Conservation (phyloP, 2,797 vertebrate species). For the Darevskia nairensis region DNA sequence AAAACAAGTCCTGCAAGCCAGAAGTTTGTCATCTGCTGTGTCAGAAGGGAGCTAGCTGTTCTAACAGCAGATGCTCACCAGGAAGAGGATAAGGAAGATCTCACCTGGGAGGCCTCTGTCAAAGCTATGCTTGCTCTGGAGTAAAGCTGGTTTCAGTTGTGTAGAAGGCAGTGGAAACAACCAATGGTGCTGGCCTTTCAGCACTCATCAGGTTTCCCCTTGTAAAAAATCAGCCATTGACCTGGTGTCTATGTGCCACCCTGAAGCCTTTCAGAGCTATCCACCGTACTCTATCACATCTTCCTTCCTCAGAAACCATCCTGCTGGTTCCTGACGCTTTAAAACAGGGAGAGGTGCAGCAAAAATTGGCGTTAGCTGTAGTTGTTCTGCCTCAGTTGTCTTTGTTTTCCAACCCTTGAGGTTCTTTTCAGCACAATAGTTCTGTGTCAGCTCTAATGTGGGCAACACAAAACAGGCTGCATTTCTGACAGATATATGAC, state of each 20-base stretch:
- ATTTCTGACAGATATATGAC: not conserved
- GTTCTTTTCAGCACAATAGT: not conserved
- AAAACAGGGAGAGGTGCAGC: not conserved
- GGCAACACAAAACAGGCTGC: constrained; percentile 6
- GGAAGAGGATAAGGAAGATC: not conserved
- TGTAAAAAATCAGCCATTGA: not conserved
- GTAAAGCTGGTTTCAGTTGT: not conserved
- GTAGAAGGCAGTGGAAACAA: not conserved
- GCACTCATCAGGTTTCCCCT: not conserved
- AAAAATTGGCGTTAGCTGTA: not conserved
- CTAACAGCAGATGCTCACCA: not conserved
- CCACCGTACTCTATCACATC: too few species aligned
- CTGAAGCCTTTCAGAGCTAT: not conserved
- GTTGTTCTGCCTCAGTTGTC: not conserved
- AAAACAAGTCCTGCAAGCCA: not conserved
- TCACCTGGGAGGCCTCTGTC: not conserved
- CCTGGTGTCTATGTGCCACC: not conserved
- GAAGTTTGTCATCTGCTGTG: not conserved
- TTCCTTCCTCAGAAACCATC: not conserved
- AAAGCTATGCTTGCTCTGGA: not conserved
- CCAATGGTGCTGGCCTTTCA: not conserved
- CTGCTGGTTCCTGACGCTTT: not conserved
- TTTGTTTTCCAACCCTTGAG: not conserved
- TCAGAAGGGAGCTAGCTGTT: not conserved
- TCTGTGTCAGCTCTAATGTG: not conserved